Evolutionary conservation across 1,140 invertebrate species (phyloP).

Genomic region (Heliconius melpomene): DNA sequence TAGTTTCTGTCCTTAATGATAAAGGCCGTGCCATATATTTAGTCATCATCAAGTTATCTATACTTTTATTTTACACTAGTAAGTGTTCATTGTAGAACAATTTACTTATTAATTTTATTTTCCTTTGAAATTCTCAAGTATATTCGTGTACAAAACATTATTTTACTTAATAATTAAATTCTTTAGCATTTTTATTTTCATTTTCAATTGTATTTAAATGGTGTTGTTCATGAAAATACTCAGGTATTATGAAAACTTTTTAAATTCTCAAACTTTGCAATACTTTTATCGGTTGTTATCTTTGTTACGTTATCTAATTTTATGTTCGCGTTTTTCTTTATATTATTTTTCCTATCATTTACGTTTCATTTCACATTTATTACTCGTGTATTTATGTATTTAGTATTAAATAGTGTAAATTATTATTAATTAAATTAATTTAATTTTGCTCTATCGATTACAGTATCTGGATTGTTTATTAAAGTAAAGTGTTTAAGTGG

Average conservation of each 20-base stretch:
- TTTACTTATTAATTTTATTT: slow-evolving; percentile 9
- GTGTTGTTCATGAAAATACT: not conserved
- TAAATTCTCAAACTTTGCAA: slow-evolving; percentile 15
- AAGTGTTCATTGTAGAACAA: slow-evolving; percentile 32
- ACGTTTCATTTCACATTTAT: slow-evolving; percentile 53
- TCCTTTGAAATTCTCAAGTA: not conserved
- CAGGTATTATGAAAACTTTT: not conserved
- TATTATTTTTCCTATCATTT: slow-evolving; percentile 54
- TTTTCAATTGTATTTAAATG: not conserved
- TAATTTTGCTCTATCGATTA: slow-evolving; percentile 42
- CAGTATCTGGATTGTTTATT: slow-evolving; percentile 68
- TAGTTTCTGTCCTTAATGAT: slow-evolving; percentile 35
- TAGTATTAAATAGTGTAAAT: slow-evolving; percentile 73
- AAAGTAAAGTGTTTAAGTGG: slow-evolving; percentile 4
- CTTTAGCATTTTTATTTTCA: not conserved
- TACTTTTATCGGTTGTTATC: slow-evolving; percentile 69
- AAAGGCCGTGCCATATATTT: slow-evolving; percentile 74
- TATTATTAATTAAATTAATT: slow-evolving; percentile 68
- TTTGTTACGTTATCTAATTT: slow-evolving; percentile 78
- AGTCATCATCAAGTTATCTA: slow-evolving; percentile 56
- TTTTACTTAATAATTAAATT: slow-evolving; percentile 3
- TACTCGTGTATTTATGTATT: slow-evolving; percentile 76
- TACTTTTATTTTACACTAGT: slow-evolving; percentile 34
- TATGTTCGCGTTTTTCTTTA: slow-evolving; percentile 66
- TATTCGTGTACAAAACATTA: slow-evolving; percentile 18